Evolutionary conservation across 2,797 vertebrate species (phyloP).

Genomic region (Meda fulgida): DNA sequence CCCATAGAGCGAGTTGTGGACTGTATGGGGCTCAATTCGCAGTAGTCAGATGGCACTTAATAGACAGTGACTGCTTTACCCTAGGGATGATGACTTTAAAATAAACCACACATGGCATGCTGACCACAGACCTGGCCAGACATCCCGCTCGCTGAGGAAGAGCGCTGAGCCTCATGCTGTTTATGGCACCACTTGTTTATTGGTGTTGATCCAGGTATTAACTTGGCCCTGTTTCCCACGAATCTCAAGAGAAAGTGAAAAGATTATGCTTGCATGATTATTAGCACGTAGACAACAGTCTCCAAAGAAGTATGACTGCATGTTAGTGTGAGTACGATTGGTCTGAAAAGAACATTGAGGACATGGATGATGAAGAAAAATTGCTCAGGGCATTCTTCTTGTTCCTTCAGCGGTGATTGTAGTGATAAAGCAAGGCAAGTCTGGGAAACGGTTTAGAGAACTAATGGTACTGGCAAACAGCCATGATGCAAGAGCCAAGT

Average conservation of each 20-base stretch:
- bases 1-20: not conserved
- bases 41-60: constrained; percentile 30
- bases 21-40: constrained; percentile 12
- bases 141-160: constrained; percentile 2
- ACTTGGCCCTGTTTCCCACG: constrained; percentile 36
- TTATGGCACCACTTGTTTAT: constrained; percentile 48
- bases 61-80: constrained; percentile 31
- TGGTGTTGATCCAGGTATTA: constrained; percentile 52
- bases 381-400: not conserved
- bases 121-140: constrained; percentile 17
- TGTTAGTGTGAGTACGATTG: not conserved
- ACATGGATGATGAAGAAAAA: constrained; percentile 17
- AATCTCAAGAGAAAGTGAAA: constrained; percentile 27
- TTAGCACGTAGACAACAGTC: not conserved
- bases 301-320: not conserved
- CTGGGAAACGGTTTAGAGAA: constrained; percentile 40
- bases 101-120: constrained; percentile 46
- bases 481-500: constrained; percentile 43
- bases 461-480: constrained; percentile 47
- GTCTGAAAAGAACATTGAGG: not conserved
- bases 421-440: constrained; percentile 31
- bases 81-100: constrained; percentile 26
- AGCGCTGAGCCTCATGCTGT: constrained; percentile 38
- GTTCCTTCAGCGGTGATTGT: constrained; percentile 38
- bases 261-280: not conserved